Percentiles rank a stretch among this genome's conserved stretches.
These are phyloP conservation scores for Lanius collurio DNA, from an alignment of 2,113 vertebrate genomes.

Conservation along the genomic window DNA sequence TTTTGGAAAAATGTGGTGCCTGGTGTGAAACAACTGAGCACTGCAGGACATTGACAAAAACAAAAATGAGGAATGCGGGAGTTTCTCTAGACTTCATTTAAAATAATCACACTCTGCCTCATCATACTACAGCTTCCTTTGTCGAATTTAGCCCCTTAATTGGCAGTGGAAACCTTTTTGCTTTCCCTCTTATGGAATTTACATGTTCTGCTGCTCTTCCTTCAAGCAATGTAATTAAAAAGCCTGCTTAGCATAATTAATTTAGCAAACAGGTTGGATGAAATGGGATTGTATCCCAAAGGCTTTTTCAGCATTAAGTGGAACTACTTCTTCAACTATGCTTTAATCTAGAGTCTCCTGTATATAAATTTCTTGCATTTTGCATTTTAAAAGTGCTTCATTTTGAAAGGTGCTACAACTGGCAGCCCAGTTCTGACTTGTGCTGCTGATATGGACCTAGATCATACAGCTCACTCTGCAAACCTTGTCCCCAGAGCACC, in stretches of 20 bases:
- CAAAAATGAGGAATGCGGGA: not conserved
- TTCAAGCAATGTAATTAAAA: slow-evolving; percentile 63
- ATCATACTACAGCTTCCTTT: not conserved
- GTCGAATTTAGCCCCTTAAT: not conserved
- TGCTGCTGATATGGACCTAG: not conserved
- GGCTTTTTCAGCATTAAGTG: slow-evolving; percentile 35
- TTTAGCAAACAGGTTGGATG: slow-evolving; percentile 34
- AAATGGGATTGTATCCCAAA: slow-evolving; percentile 48
- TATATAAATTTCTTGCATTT: not conserved
- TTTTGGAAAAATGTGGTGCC: not conserved
- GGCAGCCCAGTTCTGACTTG: not conserved
- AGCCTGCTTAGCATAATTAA: slow-evolving; percentile 55
- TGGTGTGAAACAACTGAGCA: not conserved
- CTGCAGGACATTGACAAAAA: not conserved
- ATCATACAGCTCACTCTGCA: not conserved
- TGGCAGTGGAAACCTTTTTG: not conserved
- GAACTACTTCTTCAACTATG: not conserved
- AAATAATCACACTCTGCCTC: not conserved
- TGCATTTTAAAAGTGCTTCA: not conserved
- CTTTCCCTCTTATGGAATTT: not conserved
- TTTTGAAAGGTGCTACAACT: not conserved
- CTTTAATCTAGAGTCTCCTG: not conserved
- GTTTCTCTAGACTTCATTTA: not conserved
- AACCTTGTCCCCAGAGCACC: not conserved
- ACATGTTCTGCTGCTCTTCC: slow-evolving; percentile 35